Evolutionary conservation across 2,888 invertebrate species (phyloP), one percentile per base, ranked within the genome.

Genomic region (Epistrophella euchroma): DNA sequence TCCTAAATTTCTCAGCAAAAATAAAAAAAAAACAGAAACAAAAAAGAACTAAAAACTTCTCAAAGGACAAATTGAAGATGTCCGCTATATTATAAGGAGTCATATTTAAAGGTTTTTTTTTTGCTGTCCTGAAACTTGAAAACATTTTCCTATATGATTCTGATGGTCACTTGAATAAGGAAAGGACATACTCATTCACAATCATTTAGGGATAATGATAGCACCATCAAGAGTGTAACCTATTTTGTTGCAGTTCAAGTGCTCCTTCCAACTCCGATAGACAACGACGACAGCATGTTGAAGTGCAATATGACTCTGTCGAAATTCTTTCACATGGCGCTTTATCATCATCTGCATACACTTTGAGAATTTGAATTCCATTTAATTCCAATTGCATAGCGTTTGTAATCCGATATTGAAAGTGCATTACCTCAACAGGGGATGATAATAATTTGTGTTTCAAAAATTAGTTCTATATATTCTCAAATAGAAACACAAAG

Each of bases 181-280:
- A 40, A 64, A 35, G 85, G 75, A 55, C 50, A 66, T n/a, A n/a
- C 79, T 75, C 50, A 50, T 50, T 84, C 72, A 70, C 72, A 73
- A 60, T 85, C 80, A 76, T 85, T 81, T 76, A 76, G 37, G 76
- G 68, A 77, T 80, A 85, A 85, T 80, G 76, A 85, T 70, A 70
- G 62, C 76, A 66, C 71, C 64, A 68, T n/a, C n/a, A n/a, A n/a
- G n/a, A 74, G 55, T 45, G 62, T 58, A 50, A 17, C 47, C 32
- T 58, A 78, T 78, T 74, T 74, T 71, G 64, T 74, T 62, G 78
- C 73, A 64, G 40, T 47, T 77, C 73, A 85, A 85, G 76, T 81
- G 73, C 60, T 11, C 64, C 55, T 32, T 58, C 37, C 35, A 37
- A 13, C 58, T 15, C 43, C 45, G 58, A n/a, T n/a, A 76, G 32